Conservation (phyloP, 2,113 vertebrate genomes). For the Gambusia holbrooki region DNA sequence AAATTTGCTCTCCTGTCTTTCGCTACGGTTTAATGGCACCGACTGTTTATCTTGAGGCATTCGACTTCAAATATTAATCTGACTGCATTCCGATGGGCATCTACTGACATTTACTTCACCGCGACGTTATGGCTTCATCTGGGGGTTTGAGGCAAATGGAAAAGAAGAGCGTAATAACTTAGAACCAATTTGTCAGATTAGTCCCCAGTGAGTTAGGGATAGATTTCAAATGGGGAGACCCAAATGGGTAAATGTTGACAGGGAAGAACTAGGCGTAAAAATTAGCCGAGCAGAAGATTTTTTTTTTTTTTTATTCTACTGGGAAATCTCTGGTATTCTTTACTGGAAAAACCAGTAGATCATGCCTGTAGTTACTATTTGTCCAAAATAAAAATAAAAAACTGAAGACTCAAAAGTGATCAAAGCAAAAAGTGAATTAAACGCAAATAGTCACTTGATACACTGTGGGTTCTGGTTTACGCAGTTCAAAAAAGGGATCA, state of each 20-base stretch:
- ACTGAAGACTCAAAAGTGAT: no score
- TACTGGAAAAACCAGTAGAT: not conserved
- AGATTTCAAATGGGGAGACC: not conserved
- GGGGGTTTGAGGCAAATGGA: constrained; percentile 5
- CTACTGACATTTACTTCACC: constrained; percentile 15
- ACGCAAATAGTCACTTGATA: no score
- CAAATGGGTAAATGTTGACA: not conserved
- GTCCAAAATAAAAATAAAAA: no score
- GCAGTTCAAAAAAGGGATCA: no score
- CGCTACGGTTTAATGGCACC: not conserved
- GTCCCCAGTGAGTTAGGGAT: not conserved
- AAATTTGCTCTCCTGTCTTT: not conserved
- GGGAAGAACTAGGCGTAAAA: not conserved
- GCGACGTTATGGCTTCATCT: not conserved
- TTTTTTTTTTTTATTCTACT: not conserved
- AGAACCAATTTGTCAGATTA: not conserved
- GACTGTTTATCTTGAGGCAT: not conserved
- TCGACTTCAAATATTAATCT: not conserved
- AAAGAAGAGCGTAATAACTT: not conserved
- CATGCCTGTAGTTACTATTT: no score
- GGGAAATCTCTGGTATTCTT: not conserved
- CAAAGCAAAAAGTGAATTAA: no score
- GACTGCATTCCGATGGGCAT: not conserved
- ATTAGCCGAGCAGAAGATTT: not conserved
- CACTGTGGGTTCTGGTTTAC: no score